Base-by-base conservation (phyloP, 2,888 invertebrate species). In the Phorcus lineatus region DNA sequence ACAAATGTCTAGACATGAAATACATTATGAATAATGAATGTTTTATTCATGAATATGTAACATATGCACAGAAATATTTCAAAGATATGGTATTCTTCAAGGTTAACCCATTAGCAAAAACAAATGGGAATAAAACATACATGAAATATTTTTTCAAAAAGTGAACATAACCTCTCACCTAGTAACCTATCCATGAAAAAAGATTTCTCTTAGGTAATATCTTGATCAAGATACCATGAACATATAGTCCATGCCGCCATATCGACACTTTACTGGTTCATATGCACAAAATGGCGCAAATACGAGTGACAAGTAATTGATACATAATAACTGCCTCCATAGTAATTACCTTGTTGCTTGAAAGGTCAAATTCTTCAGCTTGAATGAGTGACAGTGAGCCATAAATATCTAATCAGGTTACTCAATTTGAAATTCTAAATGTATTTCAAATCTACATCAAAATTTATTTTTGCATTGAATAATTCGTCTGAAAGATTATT, bases 261-360 rank as follows among this genome's bases (percentile, higher is more conserved):
- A 36, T 36, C 24, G 19, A 3, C 2, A 57, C 6, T 70, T 67
- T 74, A 54, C n/a, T 55, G n/a, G 6, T 17, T n/a, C 22, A 22
- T 16, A 80, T n/a, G 55, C 62, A 62, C n/a, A 31, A 74, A 80
- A 40, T 80, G 77, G 19, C 28, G 24, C 16, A 3, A 9, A 78
- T 16, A 28, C 9, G 47, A 47, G 47, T 13, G 47, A 47, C 47
- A 9, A 7, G 47, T 47, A 47, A 47, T 47, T 47, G 47, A 47
- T 47, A 47, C 47, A 47, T 47, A 47, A 47, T 47, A 47, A 47
- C 47, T 47, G 13, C 47, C 47, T 47, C 1, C 9, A 1, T 11
- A 47, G 47, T 47, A 6, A 47, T 47, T 47, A 13, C 47, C 47
- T 47, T 47, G 47, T 47, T 11, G 47, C 1, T 47, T 47, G 47